phyloP scores from a whole-genome alignment of 2,113 vertebrate genomes.

The Myotis davidii region DNA sequence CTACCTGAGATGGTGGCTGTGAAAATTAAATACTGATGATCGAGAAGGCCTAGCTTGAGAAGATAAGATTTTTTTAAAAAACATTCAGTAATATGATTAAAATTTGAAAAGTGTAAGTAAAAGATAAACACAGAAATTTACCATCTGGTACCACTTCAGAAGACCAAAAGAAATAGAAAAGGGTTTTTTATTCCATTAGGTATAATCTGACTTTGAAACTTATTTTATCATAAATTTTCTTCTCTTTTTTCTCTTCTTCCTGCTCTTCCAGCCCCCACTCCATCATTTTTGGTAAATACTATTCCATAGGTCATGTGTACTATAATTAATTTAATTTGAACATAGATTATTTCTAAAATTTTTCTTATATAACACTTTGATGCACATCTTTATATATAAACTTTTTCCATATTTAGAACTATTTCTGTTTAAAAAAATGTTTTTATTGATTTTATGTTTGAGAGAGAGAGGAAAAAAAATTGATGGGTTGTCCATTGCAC shows the following conservation, averaged over 20 bases:
- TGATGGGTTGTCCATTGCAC: background rate
- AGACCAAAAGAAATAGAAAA: background rate
- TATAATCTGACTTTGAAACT: background rate
- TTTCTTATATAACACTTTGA: background rate
- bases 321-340: conserved; percentile 16
- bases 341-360: background rate
- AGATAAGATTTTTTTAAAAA: background rate
- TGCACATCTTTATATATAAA: background rate
- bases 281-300: background rate
- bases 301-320: background rate
- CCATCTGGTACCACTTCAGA: background rate
- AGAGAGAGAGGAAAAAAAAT: background rate
- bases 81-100: conserved; percentile 8
- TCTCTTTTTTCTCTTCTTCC: background rate
- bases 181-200: background rate
- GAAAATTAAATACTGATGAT: no score
- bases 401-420: background rate
- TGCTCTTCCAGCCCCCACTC: background rate
- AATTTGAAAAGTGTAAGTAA: conserved; percentile 47
- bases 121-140: background rate
- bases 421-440: background rate
- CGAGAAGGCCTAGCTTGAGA: background rate
- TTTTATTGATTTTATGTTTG: background rate
- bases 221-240: background rate
- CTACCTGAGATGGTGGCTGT: no score